Evolutionary conservation across 2,113 vertebrate genomes (phyloP).

Genomic region (Limnothrissa miodon): DNA sequence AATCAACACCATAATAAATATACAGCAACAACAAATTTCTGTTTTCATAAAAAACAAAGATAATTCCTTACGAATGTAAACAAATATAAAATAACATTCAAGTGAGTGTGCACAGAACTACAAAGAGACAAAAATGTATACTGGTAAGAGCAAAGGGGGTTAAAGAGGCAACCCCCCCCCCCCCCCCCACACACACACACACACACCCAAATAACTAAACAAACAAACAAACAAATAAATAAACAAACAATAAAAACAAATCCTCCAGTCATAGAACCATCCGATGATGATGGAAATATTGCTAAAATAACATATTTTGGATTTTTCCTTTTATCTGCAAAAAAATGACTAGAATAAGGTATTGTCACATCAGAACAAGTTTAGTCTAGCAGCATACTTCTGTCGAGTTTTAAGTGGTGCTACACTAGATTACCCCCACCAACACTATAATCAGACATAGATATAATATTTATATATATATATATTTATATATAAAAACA

Average conservation of each 20-base stretch:
- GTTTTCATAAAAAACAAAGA: slow-evolving; percentile 43
- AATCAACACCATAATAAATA: slow-evolving; percentile 68
- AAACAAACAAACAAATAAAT: too few relatives aligned
- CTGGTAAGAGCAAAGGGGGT: not conserved
- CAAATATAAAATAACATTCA: slow-evolving; percentile 52
- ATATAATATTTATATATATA: slow-evolving; percentile 75
- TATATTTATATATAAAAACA: slow-evolving; percentile 66
- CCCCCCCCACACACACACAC: too few relatives aligned
- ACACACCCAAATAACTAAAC: too few relatives aligned
- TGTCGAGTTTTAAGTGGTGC: slow-evolving; percentile 65
- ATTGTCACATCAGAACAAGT: slow-evolving; percentile 59
- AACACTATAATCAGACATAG: slow-evolving; percentile 59
- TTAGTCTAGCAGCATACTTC: slow-evolving; percentile 66
- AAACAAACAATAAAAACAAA: too few relatives aligned
- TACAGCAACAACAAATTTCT: slow-evolving; percentile 64
- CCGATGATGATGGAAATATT: slow-evolving; percentile 76
- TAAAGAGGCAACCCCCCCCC: not conserved
- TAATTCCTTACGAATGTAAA: slow-evolving; percentile 56
- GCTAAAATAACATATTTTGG: slow-evolving; percentile 66
- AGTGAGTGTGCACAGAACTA: slow-evolving; percentile 58
- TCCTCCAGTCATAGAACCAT: slow-evolving; percentile 55
- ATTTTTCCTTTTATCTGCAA: slow-evolving; percentile 40
- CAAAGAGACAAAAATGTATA: slow-evolving; percentile 60
- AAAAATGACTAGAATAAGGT: slow-evolving; percentile 64
- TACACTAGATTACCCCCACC: slow-evolving; percentile 73